Conservation (phyloP, 1,140 invertebrate genomes). For the Triops longicaudatus region DNA sequence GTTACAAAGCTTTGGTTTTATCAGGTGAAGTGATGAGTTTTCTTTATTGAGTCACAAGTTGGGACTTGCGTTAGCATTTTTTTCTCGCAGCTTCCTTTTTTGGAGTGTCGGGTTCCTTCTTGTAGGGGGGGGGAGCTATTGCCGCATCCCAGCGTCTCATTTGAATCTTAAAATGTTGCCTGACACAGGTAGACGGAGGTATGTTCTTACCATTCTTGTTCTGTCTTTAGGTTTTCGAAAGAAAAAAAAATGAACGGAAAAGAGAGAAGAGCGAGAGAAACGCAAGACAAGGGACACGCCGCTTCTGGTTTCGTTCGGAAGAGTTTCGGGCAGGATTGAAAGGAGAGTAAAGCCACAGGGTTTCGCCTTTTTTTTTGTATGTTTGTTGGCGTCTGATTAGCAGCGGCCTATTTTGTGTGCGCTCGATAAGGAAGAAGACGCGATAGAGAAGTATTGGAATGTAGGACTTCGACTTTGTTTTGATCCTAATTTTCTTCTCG, state of each 20-base stretch:
- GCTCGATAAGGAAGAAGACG: background rate
- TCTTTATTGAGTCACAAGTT: background rate
- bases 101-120: background rate
- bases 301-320: background rate
- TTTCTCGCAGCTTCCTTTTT: slow-evolving; percentile 11
- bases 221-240: background rate
- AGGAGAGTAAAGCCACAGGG: slow-evolving; percentile 5
- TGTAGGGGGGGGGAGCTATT: background rate
- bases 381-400: background rate
- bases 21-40: background rate
- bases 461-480: background rate
- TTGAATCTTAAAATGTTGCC: slow-evolving; percentile 12
- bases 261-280: background rate
- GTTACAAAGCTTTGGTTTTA: background rate
- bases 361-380: background rate
- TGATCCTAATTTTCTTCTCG: background rate
- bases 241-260: background rate
- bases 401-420: background rate
- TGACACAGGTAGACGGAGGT: slow-evolving; percentile 6
- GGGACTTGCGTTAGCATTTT: background rate
- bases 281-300: slow-evolving; percentile 3
- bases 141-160: slow-evolving; percentile 1
- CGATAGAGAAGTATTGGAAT: slow-evolving; percentile 2
- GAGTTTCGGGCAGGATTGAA: background rate
- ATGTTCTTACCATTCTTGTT: background rate